A percentile compares a stretch with the other conserved stretches of the same genome.
Evolutionary conservation across 2,888 invertebrate species (phyloP).

Genomic region (Ectobius pallidus): DNA sequence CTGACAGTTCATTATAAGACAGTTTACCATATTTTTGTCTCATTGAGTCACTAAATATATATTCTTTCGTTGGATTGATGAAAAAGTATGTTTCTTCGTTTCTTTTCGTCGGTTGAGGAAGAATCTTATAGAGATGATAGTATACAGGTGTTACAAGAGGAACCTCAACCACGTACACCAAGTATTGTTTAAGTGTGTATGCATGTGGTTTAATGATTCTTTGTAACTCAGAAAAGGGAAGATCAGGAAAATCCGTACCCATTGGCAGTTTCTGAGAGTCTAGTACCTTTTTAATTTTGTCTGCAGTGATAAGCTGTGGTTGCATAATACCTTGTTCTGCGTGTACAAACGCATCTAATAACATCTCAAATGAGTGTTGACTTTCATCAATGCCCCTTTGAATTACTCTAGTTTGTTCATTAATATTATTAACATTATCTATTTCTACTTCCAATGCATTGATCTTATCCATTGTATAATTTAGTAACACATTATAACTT

Average conservation of each 20-base stretch:
- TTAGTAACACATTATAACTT: too few relatives aligned
- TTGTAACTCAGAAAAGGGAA: neutral
- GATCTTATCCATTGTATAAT: neutral
- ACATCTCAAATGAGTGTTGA: neutral
- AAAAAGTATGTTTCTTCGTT: neutral
- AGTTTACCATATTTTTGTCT: conserved; percentile 15
- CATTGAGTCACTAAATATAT: neutral
- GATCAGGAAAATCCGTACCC: neutral
- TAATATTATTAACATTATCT: neutral
- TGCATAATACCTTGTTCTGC: neutral
- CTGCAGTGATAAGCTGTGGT: neutral
- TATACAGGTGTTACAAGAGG: neutral
- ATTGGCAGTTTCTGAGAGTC: neutral
- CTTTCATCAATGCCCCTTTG: neutral
- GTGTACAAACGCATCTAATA: neutral
- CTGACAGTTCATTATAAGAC: neutral
- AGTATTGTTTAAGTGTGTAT: neutral
- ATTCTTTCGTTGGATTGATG: neutral
- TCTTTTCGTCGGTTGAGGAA: neutral
- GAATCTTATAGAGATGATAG: neutral
- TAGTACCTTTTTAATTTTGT: neutral
- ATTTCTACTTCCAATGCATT: neutral
- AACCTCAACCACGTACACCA: neutral
- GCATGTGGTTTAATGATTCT: neutral
- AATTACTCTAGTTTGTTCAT: neutral